Conservation (phyloP, 2,888 invertebrate genomes). For the Lepidocyrtoides sp. region DNA sequence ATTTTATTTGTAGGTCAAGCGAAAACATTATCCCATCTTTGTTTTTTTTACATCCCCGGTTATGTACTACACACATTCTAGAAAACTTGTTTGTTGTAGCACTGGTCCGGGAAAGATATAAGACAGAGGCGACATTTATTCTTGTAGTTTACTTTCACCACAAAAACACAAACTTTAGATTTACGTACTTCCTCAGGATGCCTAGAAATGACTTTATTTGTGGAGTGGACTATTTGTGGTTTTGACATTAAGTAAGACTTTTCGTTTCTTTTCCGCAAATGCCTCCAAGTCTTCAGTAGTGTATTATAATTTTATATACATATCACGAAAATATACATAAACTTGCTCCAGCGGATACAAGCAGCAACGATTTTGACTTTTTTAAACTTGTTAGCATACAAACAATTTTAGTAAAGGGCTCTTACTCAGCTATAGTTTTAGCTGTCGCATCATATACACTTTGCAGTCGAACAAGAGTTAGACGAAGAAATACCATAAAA, state of each 20-base stretch:
- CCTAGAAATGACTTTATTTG: slow-evolving; percentile 77
- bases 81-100: neutral
- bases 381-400: slow-evolving; percentile 30
- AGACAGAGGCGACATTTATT: slow-evolving; percentile 47
- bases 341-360: neutral
- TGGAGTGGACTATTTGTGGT: slow-evolving; percentile 77
- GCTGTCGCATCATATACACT: neutral
- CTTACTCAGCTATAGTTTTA: neutral
- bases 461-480: slow-evolving; percentile 20
- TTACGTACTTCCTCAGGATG: slow-evolving; percentile 74
- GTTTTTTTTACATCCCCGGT: neutral
- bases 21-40: neutral
- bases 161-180: slow-evolving; percentile 69
- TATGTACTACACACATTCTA: neutral
- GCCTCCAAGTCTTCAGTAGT: neutral
- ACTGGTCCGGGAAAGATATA: neutral
- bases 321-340: neutral
- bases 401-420: slow-evolving; percentile 29
- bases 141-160: slow-evolving; percentile 52
- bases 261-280: slow-evolving; percentile 12
- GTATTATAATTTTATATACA: slow-evolving; percentile 27
- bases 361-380: slow-evolving; percentile 10
- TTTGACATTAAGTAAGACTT: slow-evolving; percentile 77
- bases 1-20: slow-evolving; percentile 67
- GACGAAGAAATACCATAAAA: slow-evolving; percentile 19